These are phyloP conservation scores for Gonatopus flavifemur DNA, from an alignment of 1,140 invertebrate species.

Conservation along the genomic window DNA sequence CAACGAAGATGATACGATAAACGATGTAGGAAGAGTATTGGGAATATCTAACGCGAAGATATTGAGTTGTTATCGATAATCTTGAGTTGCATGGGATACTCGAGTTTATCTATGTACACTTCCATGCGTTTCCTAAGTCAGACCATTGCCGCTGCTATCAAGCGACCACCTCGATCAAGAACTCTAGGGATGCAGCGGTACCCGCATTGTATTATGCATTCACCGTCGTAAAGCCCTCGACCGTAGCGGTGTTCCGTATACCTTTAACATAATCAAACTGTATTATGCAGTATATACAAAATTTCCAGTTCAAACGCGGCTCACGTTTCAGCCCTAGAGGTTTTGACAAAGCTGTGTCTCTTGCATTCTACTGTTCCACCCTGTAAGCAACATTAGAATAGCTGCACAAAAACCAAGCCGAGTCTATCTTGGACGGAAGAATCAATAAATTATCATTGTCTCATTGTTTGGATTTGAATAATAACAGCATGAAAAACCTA, in stretches of 20 bases:
- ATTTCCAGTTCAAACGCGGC: slow-evolving; percentile 40
- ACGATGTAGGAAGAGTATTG: too few relatives aligned
- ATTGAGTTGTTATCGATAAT: too few relatives aligned
- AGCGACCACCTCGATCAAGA: slow-evolving; percentile 14
- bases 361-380: not conserved
- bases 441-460: too few relatives aligned
- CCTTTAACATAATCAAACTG: slow-evolving; percentile 52
- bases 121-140: too few relatives aligned
- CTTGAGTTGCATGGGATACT: too few relatives aligned
- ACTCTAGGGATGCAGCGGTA: slow-evolving; percentile 23
- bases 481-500: too few relatives aligned
- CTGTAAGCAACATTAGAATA: not conserved
- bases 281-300: slow-evolving; percentile 52
- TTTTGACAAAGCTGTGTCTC: too few relatives aligned
- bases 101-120: too few relatives aligned
- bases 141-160: slow-evolving; percentile 14
- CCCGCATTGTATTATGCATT: slow-evolving; percentile 52
- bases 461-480: too few relatives aligned
- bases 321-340: slow-evolving; percentile 30
- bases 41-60: too few relatives aligned
- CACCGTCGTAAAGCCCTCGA: slow-evolving; percentile 23
- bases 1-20: not conserved
- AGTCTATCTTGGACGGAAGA: too few relatives aligned
- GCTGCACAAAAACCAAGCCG: too few relatives aligned
- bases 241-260: slow-evolving; percentile 40